Evolutionary conservation across 2,113 vertebrate species (phyloP), one percentile per base, ranked within the genome.

Genomic region (Riparia riparia): DNA sequence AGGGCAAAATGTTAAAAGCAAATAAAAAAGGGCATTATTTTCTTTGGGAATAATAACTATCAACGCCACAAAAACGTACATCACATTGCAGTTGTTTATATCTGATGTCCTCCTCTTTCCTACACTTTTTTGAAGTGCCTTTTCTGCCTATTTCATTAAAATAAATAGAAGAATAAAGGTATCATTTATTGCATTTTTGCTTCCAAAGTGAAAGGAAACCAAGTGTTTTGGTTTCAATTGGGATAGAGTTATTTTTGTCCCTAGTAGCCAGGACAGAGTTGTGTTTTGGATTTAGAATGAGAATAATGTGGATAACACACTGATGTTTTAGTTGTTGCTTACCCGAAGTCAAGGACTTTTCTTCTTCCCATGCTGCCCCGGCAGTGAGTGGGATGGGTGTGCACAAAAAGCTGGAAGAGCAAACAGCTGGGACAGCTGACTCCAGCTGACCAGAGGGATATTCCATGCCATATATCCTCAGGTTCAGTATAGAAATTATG

Each of bases 1-100:
- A 98, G 98, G 98, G 98, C 98, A 82, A 97, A 97, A 97, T 98
- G 98, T 98, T 98, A 98, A 98, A 98, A 98, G 98, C 97, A 95
- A 98, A 97, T 97, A 95, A 97, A 97, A 96, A 95, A 95, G 97
- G 97, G 96, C 97, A 88, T 97, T 97, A 97, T 98, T 98, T 98
- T 98, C 98, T 95, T 90, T 94, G 78, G 83, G 93, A 98, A 97
- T 97, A 98, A 98, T 96, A 97, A 96, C 97, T 93, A 97, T 91
- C 92, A 79, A 74, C 12, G 93, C 90, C 91, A 96, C 97, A 97
- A 93, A 87, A 89, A 91, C 65, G 95, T 96, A 95, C 95, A 97
- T 94, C 96, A 69, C 92, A 79, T 91, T 95, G 95, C 28, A 86
- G 92, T 97, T 93, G 96, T 97, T 96, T 96, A 89, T 93, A 78